These are phyloP conservation scores for Poeciliopsis occidentalis DNA, from an alignment of 2,113 vertebrate species.

Conservation along the genomic window DNA sequence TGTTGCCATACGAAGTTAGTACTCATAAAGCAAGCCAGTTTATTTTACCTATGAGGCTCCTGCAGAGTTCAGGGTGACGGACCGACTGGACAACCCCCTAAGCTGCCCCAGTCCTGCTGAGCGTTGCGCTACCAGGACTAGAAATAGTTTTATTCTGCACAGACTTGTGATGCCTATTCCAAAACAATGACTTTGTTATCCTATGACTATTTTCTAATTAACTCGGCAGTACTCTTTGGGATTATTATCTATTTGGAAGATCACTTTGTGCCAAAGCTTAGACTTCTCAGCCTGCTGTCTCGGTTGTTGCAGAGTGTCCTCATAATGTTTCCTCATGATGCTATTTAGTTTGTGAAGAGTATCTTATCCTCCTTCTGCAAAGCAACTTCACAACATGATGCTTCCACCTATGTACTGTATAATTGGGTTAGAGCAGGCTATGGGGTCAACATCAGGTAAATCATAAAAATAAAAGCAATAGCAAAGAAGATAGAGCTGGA, in stretches of 20 bases:
- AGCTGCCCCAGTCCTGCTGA: too few species aligned
- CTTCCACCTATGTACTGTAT: too few species aligned
- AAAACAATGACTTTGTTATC: too few species aligned
- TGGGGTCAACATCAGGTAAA: not conserved
- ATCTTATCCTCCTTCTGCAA: not conserved
- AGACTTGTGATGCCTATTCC: too few species aligned
- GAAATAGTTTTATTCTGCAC: too few species aligned
- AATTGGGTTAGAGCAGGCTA: not conserved
- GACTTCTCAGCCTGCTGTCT: not conserved
- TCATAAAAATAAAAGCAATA: not conserved
- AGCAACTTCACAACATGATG: not conserved
- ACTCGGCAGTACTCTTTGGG: too few species aligned
- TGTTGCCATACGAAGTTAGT: conserved; percentile 1
- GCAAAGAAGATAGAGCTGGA: not conserved
- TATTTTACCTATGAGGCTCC: not conserved
- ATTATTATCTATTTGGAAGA: too few species aligned
- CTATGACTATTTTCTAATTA: too few species aligned
- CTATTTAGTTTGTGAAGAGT: too few species aligned
- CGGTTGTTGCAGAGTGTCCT: not conserved
- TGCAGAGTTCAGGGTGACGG: not conserved
- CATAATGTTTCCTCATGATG: not conserved
- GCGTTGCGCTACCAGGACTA: too few species aligned
- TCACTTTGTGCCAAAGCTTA: not conserved
- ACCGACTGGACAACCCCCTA: too few species aligned
- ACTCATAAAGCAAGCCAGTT: not conserved